Evolutionary conservation across 2,113 vertebrate genomes (phyloP), one percentile per base, ranked within the genome.

Genomic region (Etheostoma cragini): DNA sequence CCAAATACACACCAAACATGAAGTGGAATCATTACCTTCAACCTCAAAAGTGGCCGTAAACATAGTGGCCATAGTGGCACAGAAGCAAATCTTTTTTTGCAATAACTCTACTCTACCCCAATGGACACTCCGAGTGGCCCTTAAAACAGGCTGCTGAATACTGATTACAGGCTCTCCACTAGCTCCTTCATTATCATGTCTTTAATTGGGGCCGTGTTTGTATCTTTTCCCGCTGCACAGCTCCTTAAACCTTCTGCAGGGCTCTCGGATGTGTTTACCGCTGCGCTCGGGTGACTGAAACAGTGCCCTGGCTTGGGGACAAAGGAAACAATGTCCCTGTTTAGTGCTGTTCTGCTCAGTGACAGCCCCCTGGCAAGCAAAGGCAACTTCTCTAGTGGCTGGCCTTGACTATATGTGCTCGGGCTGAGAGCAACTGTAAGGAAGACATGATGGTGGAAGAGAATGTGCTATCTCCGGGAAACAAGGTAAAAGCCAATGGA

Each of bases 281-380:
- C 84, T 22, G 80, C 19, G 50, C 76, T 76, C 38, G 13, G 50
- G 58, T 56, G 77, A 42, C 72, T 80, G 63, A 85, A 81, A 74
- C 81, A 19, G 46, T 8, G 38, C 78, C 72, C 68, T 82, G 66
- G 80, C 76, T 84, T 15, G 66, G 30, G 42, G 81, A 84, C 78
- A 82, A 83, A 86, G 63, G 24, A 80, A 81, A 83, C 76, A 42
- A 79, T 77, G 81, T 81, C 61, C 72, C 67, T 46, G 57, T 88
- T 87, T 86, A 50, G 70, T 76, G 74, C 63, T 46, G 47, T 49
- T 83, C 57, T 73, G 81, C 80, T 76, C 33, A 0, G 42, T 81
- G 87, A 90, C 83, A 81, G 81, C 87, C n/a, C 63, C 24, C 50
- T 65, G 77, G 84, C 78, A 82, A 63, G 80, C 49, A 45, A 8